These are phyloP conservation scores for Pseudococcus viburni DNA, from an alignment of 2,888 invertebrate species.

Conservation along the genomic window DNA sequence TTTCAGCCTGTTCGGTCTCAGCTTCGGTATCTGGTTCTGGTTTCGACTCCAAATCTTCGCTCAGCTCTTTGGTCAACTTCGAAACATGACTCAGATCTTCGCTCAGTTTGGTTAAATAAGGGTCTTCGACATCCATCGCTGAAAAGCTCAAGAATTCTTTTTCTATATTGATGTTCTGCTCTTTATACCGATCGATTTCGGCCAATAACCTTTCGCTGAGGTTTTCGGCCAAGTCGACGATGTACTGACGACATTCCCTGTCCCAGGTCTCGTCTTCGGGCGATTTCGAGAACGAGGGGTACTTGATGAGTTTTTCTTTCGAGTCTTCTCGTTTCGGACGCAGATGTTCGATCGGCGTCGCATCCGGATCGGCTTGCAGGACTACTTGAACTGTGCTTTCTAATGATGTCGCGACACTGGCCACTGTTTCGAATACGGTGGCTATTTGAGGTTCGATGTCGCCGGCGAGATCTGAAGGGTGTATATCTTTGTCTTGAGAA, in stretches of 20 bases:
- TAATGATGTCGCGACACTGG: slow-evolving; percentile 77
- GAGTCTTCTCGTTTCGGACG: slow-evolving; percentile 25
- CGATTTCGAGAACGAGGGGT: slow-evolving; percentile 56
- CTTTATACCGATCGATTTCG: slow-evolving; percentile 78
- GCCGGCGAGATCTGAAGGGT: not conserved
- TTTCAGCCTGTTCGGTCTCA: slow-evolving; percentile 54
- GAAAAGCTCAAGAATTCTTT: slow-evolving; percentile 20
- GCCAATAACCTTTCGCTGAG: slow-evolving; percentile 85
- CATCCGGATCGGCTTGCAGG: slow-evolving; percentile 73
- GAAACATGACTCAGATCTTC: slow-evolving; percentile 76
- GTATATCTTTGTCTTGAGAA: not conserved
- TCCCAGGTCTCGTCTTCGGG: slow-evolving; percentile 68
- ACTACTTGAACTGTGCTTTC: slow-evolving; percentile 81
- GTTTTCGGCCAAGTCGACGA: slow-evolving; percentile 86
- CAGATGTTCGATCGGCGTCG: slow-evolving; percentile 66
- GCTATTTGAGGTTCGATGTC: not conserved
- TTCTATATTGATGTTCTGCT: slow-evolving; percentile 72
- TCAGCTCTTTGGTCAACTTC: slow-evolving; percentile 72
- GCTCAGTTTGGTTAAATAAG: slow-evolving; percentile 76
- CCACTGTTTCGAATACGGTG: slow-evolving; percentile 77
- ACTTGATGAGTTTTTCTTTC: slow-evolving; percentile 51
- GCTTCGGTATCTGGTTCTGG: not conserved
- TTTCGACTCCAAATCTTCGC: slow-evolving; percentile 67
- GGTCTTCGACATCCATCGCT: slow-evolving; percentile 71
- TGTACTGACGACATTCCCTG: slow-evolving; percentile 76